phyloP scores from a whole-genome alignment of 2,113 vertebrate species.

The Notechis scutatus region DNA sequence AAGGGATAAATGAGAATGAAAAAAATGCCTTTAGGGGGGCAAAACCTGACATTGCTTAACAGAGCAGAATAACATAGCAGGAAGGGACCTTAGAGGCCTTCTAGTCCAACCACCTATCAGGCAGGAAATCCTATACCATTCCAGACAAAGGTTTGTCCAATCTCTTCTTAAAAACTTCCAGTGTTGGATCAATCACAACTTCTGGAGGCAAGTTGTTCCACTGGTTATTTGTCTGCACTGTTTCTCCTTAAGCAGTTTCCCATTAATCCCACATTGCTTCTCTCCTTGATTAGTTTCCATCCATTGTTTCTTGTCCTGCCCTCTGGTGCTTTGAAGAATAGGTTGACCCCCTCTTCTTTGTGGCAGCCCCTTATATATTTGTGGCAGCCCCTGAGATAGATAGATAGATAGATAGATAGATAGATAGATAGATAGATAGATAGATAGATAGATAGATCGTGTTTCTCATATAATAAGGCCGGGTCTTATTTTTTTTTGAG shows the following conservation, averaged over 20 bases:
- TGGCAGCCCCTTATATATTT: too few species aligned
- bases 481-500: too few species aligned
- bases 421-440: too few species aligned
- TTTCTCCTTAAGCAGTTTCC: neutral
- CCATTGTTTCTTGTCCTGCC: neutral
- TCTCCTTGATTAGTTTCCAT: neutral
- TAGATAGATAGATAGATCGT: too few species aligned
- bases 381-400: too few species aligned
- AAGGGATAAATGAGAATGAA: neutral
- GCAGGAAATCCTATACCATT: neutral
- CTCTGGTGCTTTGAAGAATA: neutral
- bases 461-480: too few species aligned
- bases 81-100: neutral
- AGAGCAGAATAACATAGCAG: neutral
- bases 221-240: neutral
- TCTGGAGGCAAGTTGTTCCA: neutral
- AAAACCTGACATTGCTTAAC: neutral
- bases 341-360: too few species aligned
- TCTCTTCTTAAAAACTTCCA: neutral
- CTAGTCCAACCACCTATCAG: neutral
- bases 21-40: neutral
- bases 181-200: neutral
- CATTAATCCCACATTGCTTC: neutral
- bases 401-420: too few species aligned
- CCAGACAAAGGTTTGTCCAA: neutral